Conservation (phyloP, 92 coral and sea anemone species). For the Hydrozoanthus gracilis region DNA sequence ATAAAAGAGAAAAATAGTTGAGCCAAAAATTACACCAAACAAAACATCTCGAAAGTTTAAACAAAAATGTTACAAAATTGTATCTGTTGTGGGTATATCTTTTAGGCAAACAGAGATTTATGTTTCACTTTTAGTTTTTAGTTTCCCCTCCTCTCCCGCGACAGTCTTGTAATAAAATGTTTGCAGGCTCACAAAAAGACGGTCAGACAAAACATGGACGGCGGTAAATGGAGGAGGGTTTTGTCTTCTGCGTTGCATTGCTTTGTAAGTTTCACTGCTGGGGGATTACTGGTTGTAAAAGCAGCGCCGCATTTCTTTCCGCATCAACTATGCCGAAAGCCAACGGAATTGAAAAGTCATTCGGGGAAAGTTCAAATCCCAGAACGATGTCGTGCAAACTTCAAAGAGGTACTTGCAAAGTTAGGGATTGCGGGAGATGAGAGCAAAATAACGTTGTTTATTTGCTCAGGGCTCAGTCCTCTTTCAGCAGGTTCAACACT, state of each 20-base stretch:
- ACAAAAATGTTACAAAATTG: too few relatives aligned
- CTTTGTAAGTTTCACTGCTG: slow-evolving; percentile 69
- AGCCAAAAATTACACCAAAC: too few relatives aligned
- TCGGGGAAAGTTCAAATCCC: slow-evolving; percentile 64
- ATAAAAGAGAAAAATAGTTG: neutral
- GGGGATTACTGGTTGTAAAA: slow-evolving; percentile 64
- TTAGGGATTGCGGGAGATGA: slow-evolving; percentile 63
- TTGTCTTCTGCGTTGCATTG: slow-evolving; percentile 34
- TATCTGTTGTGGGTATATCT: too few relatives aligned
- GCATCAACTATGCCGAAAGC: slow-evolving; percentile 56
- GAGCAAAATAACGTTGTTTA: slow-evolving; percentile 78
- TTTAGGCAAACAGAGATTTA: too few relatives aligned
- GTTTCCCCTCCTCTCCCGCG: neutral
- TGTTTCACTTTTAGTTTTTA: too few relatives aligned
- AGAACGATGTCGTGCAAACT: slow-evolving; percentile 65
- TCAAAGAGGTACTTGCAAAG: slow-evolving; percentile 63
- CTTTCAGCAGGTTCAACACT: slow-evolving; percentile 92
- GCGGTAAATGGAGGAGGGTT: neutral
- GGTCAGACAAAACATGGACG: neutral
- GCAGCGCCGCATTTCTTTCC: slow-evolving; percentile 84
- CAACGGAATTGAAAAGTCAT: slow-evolving; percentile 69
- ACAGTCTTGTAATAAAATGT: neutral
- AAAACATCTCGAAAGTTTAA: too few relatives aligned
- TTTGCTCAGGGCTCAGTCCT: slow-evolving; percentile 80
- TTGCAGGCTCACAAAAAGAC: slow-evolving; percentile 27